These are phyloP conservation scores for Alectoris magna DNA, from an alignment of 2,797 vertebrate species.

Conservation along the genomic window DNA sequence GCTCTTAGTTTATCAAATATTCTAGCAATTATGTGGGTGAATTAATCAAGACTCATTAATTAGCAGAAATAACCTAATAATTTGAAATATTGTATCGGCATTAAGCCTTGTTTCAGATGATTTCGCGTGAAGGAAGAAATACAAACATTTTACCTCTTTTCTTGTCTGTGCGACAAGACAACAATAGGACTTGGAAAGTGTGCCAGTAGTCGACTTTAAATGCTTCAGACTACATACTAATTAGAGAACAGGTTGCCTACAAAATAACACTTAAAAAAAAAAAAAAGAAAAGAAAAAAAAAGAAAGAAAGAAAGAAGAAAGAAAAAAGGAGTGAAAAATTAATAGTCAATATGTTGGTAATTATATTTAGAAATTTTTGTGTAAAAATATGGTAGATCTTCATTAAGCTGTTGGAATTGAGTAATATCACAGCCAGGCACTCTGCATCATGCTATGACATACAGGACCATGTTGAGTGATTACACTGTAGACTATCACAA, in stretches of 20 bases:
- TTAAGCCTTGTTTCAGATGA: not conserved
- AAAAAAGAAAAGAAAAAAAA: not conserved
- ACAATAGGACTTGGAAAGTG: not conserved
- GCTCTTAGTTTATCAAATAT: not conserved
- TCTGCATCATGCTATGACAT: not conserved
- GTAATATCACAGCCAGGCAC: not conserved
- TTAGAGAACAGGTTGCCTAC: not conserved
- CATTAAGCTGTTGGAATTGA: not conserved
- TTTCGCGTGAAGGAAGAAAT: not conserved
- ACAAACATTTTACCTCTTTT: not conserved
- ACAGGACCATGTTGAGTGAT: not conserved
- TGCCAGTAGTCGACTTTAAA: not conserved
- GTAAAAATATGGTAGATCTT: not conserved
- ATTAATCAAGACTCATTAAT: not conserved
- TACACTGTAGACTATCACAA: not conserved
- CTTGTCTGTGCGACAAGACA: not conserved
- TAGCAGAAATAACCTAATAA: constrained; percentile 2
- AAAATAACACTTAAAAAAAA: not conserved
- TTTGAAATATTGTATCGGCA: not conserved
- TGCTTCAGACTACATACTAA: not conserved
- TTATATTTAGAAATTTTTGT: not conserved
- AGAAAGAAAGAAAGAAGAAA: not conserved
- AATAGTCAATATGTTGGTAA: not conserved
- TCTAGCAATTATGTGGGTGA: not conserved
- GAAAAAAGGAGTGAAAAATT: not conserved